Evolutionary conservation across 2,113 vertebrate species (phyloP).

Genomic region (Isichthys henryi): DNA sequence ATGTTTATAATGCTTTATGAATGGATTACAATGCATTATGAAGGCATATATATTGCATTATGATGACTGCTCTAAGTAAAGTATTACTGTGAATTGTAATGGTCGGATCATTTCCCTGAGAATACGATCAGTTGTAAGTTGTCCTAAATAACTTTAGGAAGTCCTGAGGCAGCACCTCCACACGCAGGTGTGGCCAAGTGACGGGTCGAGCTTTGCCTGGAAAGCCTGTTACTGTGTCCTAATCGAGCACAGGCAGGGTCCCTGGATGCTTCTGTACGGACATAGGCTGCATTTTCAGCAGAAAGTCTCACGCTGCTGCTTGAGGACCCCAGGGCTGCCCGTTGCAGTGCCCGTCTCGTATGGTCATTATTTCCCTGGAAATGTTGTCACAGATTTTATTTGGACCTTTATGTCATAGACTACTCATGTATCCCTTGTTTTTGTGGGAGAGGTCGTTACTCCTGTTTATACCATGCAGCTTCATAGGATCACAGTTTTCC

Average conservation of each 20-base stretch:
- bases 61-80: too few relatives aligned
- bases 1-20: too few relatives aligned
- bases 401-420: not conserved
- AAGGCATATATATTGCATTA: too few relatives aligned
- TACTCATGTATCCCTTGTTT: not conserved
- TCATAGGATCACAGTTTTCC: constrained; percentile 36
- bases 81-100: not conserved
- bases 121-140: not conserved
- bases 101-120: not conserved
- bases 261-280: not conserved
- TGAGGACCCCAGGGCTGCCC: not conserved
- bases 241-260: constrained; percentile 17
- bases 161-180: not conserved
- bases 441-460: constrained; percentile 32
- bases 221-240: constrained; percentile 17
- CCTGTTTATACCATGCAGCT: constrained; percentile 41
- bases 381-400: not conserved
- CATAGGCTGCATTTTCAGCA: constrained; percentile 3
- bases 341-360: not conserved
- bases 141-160: not conserved
- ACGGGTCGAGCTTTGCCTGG: not conserved
- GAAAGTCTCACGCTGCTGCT: not conserved
- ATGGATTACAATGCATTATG: too few relatives aligned
- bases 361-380: not conserved
- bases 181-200: not conserved